Conservation (phyloP, 2,113 vertebrate species). For the Ciconia boyciana region DNA sequence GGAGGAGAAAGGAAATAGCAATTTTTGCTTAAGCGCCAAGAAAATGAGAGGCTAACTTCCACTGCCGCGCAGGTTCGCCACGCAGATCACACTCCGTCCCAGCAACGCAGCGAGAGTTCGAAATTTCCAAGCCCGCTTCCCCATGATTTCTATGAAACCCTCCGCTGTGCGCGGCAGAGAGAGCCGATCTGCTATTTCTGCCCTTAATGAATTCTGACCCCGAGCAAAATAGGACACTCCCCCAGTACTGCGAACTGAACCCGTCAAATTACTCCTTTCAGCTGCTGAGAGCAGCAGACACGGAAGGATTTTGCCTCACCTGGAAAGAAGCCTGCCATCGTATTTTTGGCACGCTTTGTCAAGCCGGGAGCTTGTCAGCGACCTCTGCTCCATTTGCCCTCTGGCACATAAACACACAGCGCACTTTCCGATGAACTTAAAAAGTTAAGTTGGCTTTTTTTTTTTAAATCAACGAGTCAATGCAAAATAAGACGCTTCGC, state of each 20-base stretch:
- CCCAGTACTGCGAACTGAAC: neutral
- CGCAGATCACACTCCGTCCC: neutral
- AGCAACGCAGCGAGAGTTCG: neutral
- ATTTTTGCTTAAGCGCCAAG: neutral
- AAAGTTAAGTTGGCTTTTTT: neutral
- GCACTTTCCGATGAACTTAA: conserved; percentile 42
- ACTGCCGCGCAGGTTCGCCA: neutral
- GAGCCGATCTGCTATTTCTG: neutral
- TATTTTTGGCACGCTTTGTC: conserved; percentile 44
- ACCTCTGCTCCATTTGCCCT: conserved; percentile 71
- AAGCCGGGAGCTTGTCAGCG: conserved; percentile 55
- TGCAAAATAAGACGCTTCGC: neutral
- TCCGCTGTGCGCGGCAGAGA: neutral
- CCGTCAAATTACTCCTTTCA: conserved; percentile 34
- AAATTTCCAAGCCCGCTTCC: neutral
- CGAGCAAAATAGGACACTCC: neutral
- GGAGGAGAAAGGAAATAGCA: neutral
- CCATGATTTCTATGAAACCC: neutral
- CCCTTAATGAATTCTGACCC: neutral
- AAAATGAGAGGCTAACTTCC: neutral
- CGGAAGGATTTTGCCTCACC: conserved; percentile 21
- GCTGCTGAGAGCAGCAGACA: neutral
- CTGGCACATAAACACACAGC: conserved; percentile 37
- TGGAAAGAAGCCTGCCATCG: conserved; percentile 36
- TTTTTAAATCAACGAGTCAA: neutral